phyloP scores from a whole-genome alignment of 2,797 vertebrate genomes.

The Gorsachius magnificus region DNA sequence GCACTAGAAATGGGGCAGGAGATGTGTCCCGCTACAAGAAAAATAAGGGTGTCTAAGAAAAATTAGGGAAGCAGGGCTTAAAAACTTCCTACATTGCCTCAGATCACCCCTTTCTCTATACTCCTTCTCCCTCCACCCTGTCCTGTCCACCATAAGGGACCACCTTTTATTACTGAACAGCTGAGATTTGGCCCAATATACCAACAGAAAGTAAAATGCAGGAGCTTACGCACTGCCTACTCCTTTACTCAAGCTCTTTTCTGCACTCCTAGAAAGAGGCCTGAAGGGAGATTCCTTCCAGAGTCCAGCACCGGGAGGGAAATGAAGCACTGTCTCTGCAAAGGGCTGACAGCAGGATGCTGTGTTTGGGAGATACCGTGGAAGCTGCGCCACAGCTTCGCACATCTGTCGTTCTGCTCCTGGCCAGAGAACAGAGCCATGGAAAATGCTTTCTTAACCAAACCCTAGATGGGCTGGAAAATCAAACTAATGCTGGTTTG shows the following conservation, averaged over 20 bases:
- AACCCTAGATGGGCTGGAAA: slow-evolving; percentile 55
- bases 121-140: background rate
- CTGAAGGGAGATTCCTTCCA: background rate
- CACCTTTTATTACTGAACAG: background rate
- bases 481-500: slow-evolving; percentile 42
- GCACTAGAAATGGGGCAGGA: background rate
- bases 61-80: background rate
- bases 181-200: background rate
- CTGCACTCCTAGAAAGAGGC: background rate
- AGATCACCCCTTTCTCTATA: background rate
- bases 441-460: slow-evolving; percentile 48
- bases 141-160: background rate
- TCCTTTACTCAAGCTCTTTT: background rate
- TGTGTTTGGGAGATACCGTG: background rate
- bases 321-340: background rate
- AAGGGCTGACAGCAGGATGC: slow-evolving; percentile 4
- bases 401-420: slow-evolving; percentile 39
- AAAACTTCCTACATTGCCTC: background rate
- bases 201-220: background rate
- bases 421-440: background rate
- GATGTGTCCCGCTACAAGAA: background rate
- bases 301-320: background rate
- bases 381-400: background rate
- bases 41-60: background rate
- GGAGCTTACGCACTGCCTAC: background rate